Evolutionary conservation across 2,888 invertebrate species (phyloP).

Genomic region (Venustoraphidia nigricollis): DNA sequence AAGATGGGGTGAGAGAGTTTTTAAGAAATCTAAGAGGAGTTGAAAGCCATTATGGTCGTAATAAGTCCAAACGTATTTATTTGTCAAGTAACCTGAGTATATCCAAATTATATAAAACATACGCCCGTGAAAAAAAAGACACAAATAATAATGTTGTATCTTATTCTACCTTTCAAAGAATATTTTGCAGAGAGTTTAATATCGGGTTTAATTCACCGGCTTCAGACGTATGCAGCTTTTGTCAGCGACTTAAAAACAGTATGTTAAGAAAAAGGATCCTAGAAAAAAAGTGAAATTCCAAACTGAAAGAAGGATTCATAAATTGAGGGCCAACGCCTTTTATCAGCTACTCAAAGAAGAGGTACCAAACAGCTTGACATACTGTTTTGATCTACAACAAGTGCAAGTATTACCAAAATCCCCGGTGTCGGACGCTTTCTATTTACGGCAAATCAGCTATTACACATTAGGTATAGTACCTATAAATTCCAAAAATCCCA

Average conservation of each 20-base stretch:
- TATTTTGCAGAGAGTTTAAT: no score
- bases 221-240: no score
- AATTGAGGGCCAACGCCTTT: conserved; percentile 13
- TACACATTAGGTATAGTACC: conserved; percentile 14
- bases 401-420: conserved; percentile 14
- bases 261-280: conserved; percentile 11
- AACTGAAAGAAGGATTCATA: conserved; percentile 12
- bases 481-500: conserved; percentile 12
- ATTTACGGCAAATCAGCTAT: conserved; percentile 13
- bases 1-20: no score
- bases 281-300: conserved; percentile 11
- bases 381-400: conserved; percentile 17
- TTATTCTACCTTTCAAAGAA: not conserved
- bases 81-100: no score
- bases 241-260: conserved; percentile 10
- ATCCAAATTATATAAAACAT: no score
- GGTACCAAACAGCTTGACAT: conserved; percentile 8
- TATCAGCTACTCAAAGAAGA: conserved; percentile 11
- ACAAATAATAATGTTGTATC: no score
- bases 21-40: no score
- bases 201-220: no score
- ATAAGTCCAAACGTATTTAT: no score
- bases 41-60: no score
- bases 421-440: conserved; percentile 16
- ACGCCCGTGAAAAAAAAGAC: no score